A percentile compares a stretch with the other conserved stretches of the same genome.
These are phyloP conservation scores for Gastrophryne carolinensis DNA, from an alignment of 2,797 vertebrate genomes.

Conservation along the genomic window DNA sequence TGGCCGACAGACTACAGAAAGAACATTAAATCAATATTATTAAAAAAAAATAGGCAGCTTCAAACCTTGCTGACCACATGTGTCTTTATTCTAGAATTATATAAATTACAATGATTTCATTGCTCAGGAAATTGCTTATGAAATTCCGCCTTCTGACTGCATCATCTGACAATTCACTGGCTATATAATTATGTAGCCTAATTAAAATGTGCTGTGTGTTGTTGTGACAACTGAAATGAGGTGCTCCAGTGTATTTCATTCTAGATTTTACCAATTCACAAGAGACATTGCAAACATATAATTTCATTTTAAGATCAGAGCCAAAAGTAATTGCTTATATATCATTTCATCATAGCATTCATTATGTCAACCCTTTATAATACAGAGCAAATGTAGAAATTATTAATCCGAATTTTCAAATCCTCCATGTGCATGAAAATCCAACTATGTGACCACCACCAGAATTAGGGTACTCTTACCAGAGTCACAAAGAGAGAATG, in stretches of 20 bases:
- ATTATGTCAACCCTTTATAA: slow-evolving; percentile 28
- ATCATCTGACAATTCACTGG: slow-evolving; percentile 25
- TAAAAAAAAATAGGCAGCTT: no score
- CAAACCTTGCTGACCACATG: background rate
- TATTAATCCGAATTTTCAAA: no score
- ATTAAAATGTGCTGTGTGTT: slow-evolving; percentile 42
- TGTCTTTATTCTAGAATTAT: background rate
- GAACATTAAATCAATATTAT: no score
- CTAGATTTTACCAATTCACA: slow-evolving; percentile 16
- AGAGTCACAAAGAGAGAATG: no score
- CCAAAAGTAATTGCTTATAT: slow-evolving; percentile 28
- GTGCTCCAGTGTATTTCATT: slow-evolving; percentile 34
- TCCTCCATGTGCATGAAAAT: no score
- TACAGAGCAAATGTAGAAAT: no score
- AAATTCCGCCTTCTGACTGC: slow-evolving; percentile 19
- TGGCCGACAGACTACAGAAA: no score
- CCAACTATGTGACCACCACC: no score
- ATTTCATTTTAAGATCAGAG: slow-evolving; percentile 26
- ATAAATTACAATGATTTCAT: slow-evolving; percentile 1
- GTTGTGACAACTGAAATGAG: slow-evolving; percentile 35
- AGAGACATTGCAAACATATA: slow-evolving; percentile 30
- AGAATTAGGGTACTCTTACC: no score
- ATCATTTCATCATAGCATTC: slow-evolving; percentile 25
- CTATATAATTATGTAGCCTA: slow-evolving; percentile 44
- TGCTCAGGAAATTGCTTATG: slow-evolving; percentile 35